Evolutionary conservation across 2,113 vertebrate genomes (phyloP).

Genomic region (Anolis sagrei): DNA sequence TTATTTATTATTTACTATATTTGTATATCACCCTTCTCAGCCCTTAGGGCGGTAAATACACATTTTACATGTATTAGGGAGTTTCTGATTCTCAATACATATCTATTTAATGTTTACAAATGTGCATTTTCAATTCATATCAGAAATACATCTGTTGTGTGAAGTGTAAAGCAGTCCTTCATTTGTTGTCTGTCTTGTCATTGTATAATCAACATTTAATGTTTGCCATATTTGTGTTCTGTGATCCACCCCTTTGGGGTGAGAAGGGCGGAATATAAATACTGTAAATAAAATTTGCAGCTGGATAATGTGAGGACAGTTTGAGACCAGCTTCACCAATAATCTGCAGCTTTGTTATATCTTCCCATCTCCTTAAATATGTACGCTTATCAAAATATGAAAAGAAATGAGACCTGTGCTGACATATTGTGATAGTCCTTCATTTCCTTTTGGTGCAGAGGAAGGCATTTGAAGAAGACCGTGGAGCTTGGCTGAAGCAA

Average conservation of each 20-base stretch:
- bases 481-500: slow-evolving; percentile 92
- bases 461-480: slow-evolving; percentile 92
- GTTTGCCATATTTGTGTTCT: too few species aligned
- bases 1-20: too few species aligned
- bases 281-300: too few species aligned
- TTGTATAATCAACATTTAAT: too few species aligned
- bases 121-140: not conserved
- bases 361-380: not conserved
- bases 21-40: too few species aligned
- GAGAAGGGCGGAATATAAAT: too few species aligned
- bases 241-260: too few species aligned
- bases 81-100: not conserved
- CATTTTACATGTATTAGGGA: not conserved
- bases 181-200: too few species aligned
- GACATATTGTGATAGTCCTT: not conserved
- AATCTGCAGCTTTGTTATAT: slow-evolving; percentile 1
- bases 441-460: slow-evolving; percentile 77
- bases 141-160: not conserved
- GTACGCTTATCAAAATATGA: not conserved
- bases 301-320: not conserved
- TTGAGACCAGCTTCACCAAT: not conserved
- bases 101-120: not conserved
- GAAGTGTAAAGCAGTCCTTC: too few species aligned
- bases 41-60: too few species aligned
- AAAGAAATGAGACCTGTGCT: not conserved